These are phyloP conservation scores for Reticulitermes lucifugus DNA, from an alignment of 2,888 invertebrate genomes.

Conservation along the genomic window DNA sequence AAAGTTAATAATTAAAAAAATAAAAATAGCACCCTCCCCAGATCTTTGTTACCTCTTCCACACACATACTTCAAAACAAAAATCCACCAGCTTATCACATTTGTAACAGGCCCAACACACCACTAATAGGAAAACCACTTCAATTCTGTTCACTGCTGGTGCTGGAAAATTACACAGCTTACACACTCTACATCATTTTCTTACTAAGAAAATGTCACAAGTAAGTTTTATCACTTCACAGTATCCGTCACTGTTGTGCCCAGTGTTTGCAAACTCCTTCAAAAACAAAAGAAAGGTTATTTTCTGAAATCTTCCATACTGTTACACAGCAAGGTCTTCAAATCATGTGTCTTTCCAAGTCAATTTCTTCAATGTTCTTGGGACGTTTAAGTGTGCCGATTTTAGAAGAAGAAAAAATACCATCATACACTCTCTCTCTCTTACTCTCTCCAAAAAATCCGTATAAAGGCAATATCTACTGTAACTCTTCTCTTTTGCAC, in stretches of 20 bases:
- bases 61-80: background rate
- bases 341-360: background rate
- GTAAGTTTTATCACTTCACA: background rate
- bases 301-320: background rate
- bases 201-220: slow-evolving; percentile 10
- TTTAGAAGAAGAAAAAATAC: background rate
- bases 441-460: slow-evolving; percentile 1
- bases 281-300: background rate
- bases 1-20: slow-evolving; percentile 7
- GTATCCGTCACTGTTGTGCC: background rate
- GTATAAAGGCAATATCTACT: slow-evolving; percentile 32
- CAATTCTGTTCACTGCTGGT: background rate
- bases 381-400: slow-evolving; percentile 14
- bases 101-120: background rate
- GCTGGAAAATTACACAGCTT: slow-evolving; percentile 9
- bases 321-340: background rate
- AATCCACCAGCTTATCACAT: slow-evolving; percentile 2
- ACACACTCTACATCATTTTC: background rate
- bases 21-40: slow-evolving; percentile 36
- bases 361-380: background rate
- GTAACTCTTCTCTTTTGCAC: slow-evolving; percentile 1
- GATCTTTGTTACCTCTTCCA: slow-evolving; percentile 30
- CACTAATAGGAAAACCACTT: too few species aligned
- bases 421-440: background rate
- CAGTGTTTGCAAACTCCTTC: background rate